Evolutionary conservation across 2,797 vertebrate genomes (phyloP).

Genomic region (Parauchenoglanis punctatus): DNA sequence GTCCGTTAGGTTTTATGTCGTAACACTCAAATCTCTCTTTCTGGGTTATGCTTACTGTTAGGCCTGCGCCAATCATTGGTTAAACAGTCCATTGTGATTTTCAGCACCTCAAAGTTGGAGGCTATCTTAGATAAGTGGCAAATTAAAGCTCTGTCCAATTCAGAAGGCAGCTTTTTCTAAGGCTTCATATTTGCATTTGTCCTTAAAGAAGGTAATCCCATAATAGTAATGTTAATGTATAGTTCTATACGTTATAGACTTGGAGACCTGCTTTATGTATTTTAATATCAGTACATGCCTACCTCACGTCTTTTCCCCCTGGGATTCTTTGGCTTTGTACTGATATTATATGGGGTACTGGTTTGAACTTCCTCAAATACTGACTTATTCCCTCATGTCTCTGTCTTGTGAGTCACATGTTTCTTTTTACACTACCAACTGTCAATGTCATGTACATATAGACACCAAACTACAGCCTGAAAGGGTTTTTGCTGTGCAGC

Average conservation of each 20-base stretch:
- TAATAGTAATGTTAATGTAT: neutral
- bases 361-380: conserved; percentile 54
- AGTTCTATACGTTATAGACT: neutral
- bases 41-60: neutral
- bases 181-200: conserved; percentile 17
- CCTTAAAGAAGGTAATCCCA: neutral
- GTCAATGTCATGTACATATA: conserved; percentile 56
- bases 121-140: neutral
- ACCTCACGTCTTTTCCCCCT: conserved; percentile 7
- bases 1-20: neutral
- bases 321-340: conserved; percentile 14
- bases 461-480: conserved; percentile 68
- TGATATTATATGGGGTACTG: conserved; percentile 29
- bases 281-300: conserved; percentile 13
- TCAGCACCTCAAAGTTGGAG: neutral
- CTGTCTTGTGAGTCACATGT: conserved; percentile 32
- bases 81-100: neutral
- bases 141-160: neutral
- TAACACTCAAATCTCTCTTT: neutral
- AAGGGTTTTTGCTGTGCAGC: conserved; percentile 72
- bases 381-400: conserved; percentile 45
- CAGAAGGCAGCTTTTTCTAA: conserved; percentile 21
- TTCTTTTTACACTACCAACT: neutral
- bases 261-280: neutral
- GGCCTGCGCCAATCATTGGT: neutral